Conservation (phyloP, 2,797 vertebrate genomes). For the Morelia viridis region DNA sequence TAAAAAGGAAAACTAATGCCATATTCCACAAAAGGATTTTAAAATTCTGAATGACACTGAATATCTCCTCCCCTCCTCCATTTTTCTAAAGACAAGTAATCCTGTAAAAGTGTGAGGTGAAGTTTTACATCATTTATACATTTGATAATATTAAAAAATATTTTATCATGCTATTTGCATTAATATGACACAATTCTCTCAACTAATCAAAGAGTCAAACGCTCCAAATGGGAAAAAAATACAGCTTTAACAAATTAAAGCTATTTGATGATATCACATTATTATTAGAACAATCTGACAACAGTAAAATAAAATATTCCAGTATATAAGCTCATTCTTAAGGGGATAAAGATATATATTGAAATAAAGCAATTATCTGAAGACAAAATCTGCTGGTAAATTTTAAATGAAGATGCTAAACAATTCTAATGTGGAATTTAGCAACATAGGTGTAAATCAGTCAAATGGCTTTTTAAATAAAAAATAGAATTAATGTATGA, state of each 20-base stretch:
- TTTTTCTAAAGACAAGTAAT: background rate
- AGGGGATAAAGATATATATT: conserved; percentile 26
- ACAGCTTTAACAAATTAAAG: background rate
- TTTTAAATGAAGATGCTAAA: conserved; percentile 19
- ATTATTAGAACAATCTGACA: background rate
- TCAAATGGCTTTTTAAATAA: conserved; percentile 35
- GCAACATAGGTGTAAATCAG: conserved; percentile 29
- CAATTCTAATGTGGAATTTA: conserved; percentile 31
- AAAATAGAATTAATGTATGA: conserved; percentile 23
- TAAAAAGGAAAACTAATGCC: background rate
- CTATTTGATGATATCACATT: conserved; percentile 5
- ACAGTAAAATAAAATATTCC: background rate
- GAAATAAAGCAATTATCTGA: conserved; percentile 34
- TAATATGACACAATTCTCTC: background rate
- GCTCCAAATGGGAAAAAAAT: background rate
- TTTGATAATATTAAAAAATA: background rate
- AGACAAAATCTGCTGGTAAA: background rate
- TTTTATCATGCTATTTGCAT: background rate
- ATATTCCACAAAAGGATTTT: background rate
- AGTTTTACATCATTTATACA: background rate
- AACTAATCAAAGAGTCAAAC: background rate
- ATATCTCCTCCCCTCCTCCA: background rate
- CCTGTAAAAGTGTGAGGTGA: background rate
- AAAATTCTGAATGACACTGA: background rate
- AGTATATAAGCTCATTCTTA: conserved; percentile 21